Percentiles rank a stretch among this genome's conserved stretches.
Evolutionary conservation across 2,113 vertebrate genomes (phyloP).

Genomic region (Charadrius vociferus): DNA sequence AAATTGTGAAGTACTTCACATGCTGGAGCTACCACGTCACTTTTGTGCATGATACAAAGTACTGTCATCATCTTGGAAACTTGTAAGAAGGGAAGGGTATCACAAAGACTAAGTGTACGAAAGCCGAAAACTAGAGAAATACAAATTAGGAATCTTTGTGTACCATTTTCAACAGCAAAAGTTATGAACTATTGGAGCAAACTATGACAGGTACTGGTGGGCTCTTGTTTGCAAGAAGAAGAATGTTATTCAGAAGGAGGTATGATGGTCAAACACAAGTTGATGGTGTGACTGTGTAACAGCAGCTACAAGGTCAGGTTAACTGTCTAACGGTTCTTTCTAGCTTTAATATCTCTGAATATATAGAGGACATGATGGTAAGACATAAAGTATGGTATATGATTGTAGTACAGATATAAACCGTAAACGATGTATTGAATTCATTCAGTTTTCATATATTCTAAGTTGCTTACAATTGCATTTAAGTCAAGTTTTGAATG

Average conservation of each 20-base stretch:
- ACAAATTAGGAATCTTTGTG: neutral
- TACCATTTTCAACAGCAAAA: neutral
- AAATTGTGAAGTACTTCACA: neutral
- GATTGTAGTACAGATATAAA: neutral
- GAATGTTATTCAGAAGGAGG: neutral
- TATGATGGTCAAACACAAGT: no score
- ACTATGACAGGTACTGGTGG: accelerated
- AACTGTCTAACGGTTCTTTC: neutral
- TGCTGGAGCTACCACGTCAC: neutral
- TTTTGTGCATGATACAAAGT: neutral
- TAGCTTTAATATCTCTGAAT: neutral
- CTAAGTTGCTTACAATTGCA: neutral
- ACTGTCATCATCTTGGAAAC: neutral
- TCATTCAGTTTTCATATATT: neutral
- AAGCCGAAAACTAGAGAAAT: neutral
- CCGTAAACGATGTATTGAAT: neutral
- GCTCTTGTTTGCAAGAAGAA: neutral
- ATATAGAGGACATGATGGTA: neutral
- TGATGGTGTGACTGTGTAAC: neutral
- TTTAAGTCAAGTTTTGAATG: neutral
- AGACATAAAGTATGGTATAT: neutral
- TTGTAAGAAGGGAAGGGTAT: neutral
- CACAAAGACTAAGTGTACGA: neutral
- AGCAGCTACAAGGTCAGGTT: neutral
- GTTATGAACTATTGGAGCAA: neutral